These are phyloP conservation scores for Botia almorhae DNA, from an alignment of 2,797 vertebrate species.

Conservation along the genomic window DNA sequence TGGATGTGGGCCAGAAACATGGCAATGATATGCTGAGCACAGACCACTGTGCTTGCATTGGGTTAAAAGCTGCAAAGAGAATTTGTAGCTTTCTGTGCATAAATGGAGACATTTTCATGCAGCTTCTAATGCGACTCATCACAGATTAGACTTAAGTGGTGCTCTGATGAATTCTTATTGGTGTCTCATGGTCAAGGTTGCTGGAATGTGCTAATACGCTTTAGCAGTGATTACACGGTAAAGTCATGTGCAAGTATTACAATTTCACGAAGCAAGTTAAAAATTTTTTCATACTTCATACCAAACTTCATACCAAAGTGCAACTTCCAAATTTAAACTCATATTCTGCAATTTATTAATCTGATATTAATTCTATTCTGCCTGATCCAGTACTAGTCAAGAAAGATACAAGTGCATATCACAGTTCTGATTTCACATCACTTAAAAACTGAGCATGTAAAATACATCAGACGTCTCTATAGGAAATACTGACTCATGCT, in stretches of 20 bases:
- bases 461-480: conserved; percentile 5
- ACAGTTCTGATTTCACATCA: not conserved
- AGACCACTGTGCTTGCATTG: conserved; percentile 1
- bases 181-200: conserved; percentile 39
- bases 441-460: conserved; percentile 1
- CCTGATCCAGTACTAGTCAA: not conserved
- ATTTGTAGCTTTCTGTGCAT: not conserved
- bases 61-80: not conserved
- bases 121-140: conserved; percentile 3
- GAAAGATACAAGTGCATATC: not conserved
- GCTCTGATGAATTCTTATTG: conserved; percentile 44
- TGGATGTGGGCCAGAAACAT: conserved; percentile 29
- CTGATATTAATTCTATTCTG: not conserved
- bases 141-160: not conserved
- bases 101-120: not conserved
- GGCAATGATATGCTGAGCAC: not conserved
- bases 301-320: too few relatives aligned
- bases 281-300: not conserved
- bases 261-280: not conserved
- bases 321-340: too few relatives aligned
- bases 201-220: conserved; percentile 66
- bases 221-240: conserved; percentile 55
- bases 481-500: not conserved
- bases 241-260: conserved; percentile 71
- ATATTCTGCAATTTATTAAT: not conserved